Evolutionary conservation across 1,140 invertebrate species (phyloP), one percentile per base, ranked within the genome.

Genomic region (Phymastichus coffea): DNA sequence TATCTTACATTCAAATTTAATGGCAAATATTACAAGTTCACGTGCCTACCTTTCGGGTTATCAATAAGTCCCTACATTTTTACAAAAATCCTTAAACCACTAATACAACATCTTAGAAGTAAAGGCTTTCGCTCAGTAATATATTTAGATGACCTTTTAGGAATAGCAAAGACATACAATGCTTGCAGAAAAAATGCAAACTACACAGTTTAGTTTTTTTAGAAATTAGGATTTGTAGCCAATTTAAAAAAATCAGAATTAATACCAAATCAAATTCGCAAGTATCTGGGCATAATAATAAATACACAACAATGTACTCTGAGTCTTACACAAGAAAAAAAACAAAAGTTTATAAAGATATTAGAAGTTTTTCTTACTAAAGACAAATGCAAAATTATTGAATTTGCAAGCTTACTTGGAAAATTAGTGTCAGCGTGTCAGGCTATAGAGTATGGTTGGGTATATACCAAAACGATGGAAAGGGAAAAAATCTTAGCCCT

Each of bases 31-130:
- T 53, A 33, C 28, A 10, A 60, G 28, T 59, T 59, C 19, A 33
- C 37, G 15, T 59, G 47, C 25, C 15, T 58, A 10, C 40, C 43
- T 14, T 43, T 43, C 40, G 60, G 60, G 2, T 46, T 62, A 8
- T 44, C 30, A 23, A 17, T 19, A 7, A 30, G 35, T 22, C 49
- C 80, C 80, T 55, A 64, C 71, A n/a, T 62, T 19, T 62, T 43
- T 20, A 61, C 58, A 15, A 61, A 61, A 28, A 23, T 61, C 10
- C 17, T 54, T 19, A 61, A 61, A 47, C 58, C 51, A 26, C 15
- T 61, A 20, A 22, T 56, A 7, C 2, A 30, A 17, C 22, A 14
- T 1, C 51, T 56, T n/a, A 48, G 60, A 44, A 19, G 40, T 8
- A 41, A 35, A 22, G 53, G 53, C 26, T 43, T 49, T 17, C 1